Evolutionary conservation across 2,888 invertebrate genomes (phyloP), one percentile per base, ranked within the genome.

Genomic region (Drosophila aldrichi): DNA sequence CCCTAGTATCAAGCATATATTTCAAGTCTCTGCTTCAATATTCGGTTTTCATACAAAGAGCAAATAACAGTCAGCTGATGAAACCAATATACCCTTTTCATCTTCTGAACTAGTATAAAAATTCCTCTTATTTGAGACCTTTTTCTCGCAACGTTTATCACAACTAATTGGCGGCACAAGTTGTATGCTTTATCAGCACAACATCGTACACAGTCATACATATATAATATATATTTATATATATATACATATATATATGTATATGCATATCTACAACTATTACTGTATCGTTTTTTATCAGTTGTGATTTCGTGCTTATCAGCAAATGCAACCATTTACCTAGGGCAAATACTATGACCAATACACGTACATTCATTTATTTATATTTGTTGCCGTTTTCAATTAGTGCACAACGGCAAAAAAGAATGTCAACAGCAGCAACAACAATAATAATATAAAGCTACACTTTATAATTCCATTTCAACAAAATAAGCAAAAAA

Each of bases 231-330:
- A 43, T 12, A 43, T 20, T 14, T 20, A 20, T 43, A 43, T 29
- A 46, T 48, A 16, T 16, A 44, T 43, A 44, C 34, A 22, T 18
- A 18, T 40, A 22, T 40, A 16, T 8, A 20, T n/a, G n/a, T 20
- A 32, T 51, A 3, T 60, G 5, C 40, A 25, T 32, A 16, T 20
- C 22, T 32, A 20, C 56, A 54, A 54, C 51, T 81, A 68, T 57
- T 74, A 25, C 63, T 64, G 38, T 65, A 60, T 63, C 63, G 51
- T 64, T 71, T 73, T 73, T 83, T 86, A 83, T 83, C 83, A 81
- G 83, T 74, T 82, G 73, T 75, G 85, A 79, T 78, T 82, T 77
- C 65, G 67, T 70, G 81, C 79, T 83, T 83, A 83, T 83, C 83
- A 62, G 79, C 70, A 68, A 86, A 74, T 83, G 79, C 87, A 83